Evolutionary conservation across 1,140 invertebrate genomes (phyloP), one percentile per base, ranked within the genome.

Genomic region (Xylocopa sonorina): DNA sequence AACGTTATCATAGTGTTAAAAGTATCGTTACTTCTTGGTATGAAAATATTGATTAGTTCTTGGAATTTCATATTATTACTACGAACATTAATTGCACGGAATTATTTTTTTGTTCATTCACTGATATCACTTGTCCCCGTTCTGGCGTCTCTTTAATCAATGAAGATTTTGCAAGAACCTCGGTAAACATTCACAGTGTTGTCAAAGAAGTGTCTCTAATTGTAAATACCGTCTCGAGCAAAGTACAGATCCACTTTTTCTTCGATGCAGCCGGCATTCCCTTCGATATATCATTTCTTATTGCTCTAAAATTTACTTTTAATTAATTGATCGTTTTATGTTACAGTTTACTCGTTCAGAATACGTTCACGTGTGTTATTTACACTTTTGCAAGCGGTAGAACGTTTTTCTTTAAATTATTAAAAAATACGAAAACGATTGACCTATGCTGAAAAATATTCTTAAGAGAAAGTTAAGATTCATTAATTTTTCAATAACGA

Each of bases 161-260:
- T 50, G 67, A 55, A 43, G 51, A 69, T 69, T 69, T 69, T 43
- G 50, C 67, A 57, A 69, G 18, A 27, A 41, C 14, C 43, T 69
- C 51, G 14, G 21, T 10, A 43, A 29, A 57, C 24, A 29, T 69
- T 14, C n/a, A 27, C 9, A 12, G 3, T n/a, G 3, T 3, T 63
- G 38, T 12, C 24, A 48, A 18, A 4, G 12, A 14, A n/a, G 18
- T 24, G 27, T n/a, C n/a, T n/a, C 51, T 51, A 29, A 48, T 43
- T 21, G 16, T 18, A 27, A 64, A 18, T 48, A 48, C 5, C 27
- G 27, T 32, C 24, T 21, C 29, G 62, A 18, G 41, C 41, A 48
- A 48, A 64, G 43, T 48, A 38, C 43, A 29, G 46, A 9, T 48
- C 9, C 32, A 18, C 5, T 60, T 6, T 4, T 43, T 62, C 32